These are phyloP conservation scores for Drosophila miranda DNA, from an alignment of 1,140 invertebrate species.

Conservation along the genomic window DNA sequence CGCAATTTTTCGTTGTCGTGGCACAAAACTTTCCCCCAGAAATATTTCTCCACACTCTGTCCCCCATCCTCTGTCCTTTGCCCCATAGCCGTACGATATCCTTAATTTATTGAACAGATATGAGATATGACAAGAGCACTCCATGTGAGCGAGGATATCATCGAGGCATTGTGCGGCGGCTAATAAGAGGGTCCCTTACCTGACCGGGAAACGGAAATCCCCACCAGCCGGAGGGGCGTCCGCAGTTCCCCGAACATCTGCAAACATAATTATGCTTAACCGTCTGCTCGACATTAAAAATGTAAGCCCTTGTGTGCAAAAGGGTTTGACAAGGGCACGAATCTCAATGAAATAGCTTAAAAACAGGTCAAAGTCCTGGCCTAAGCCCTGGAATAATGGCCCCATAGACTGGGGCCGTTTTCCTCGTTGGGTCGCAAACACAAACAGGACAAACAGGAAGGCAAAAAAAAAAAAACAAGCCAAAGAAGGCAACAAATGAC, in stretches of 20 bases:
- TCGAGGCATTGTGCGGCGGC: background rate
- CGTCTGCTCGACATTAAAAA: constrained; percentile 49
- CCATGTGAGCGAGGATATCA: constrained; percentile 4
- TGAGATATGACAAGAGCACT: constrained; percentile 15
- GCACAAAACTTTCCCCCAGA: constrained; percentile 48
- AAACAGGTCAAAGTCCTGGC: constrained; percentile 24
- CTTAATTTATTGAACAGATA: constrained; percentile 15
- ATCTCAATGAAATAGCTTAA: constrained; percentile 58
- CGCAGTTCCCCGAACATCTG: constrained; percentile 12
- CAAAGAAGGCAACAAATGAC: constrained; percentile 29
- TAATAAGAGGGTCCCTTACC: background rate
- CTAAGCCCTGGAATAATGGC: constrained; percentile 61
- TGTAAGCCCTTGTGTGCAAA: constrained; percentile 28
- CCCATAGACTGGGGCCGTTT: constrained; percentile 12
- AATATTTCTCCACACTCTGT: constrained; percentile 2
- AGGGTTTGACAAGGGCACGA: constrained; percentile 15
- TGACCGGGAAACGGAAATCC: constrained; percentile 17
- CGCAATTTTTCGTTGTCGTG: constrained; percentile 51
- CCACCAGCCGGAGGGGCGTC: background rate
- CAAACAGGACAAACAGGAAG: background rate
- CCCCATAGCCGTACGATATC: constrained; percentile 8
- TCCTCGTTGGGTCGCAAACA: constrained; percentile 7
- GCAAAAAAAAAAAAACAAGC: constrained; percentile 11
- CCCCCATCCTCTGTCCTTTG: background rate
- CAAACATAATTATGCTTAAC: constrained; percentile 59